These are phyloP conservation scores for Pseudotriccus pelzelni DNA, from an alignment of 2,797 vertebrate genomes.

Conservation along the genomic window DNA sequence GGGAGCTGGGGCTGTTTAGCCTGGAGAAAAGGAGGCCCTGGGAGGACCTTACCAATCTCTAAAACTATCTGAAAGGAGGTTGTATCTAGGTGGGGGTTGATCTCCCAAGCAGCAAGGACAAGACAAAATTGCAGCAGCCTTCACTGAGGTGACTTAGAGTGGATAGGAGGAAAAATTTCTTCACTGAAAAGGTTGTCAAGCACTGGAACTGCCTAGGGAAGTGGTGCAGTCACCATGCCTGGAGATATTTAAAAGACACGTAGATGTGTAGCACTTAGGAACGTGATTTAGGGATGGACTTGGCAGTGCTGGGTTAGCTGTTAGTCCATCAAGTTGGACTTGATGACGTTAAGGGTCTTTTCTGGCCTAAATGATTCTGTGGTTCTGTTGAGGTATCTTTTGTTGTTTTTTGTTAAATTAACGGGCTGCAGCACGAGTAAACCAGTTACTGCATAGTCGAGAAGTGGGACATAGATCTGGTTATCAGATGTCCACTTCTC, in stretches of 20 bases:
- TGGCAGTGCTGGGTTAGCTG: background rate
- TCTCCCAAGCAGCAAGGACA: background rate
- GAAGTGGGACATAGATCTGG: background rate
- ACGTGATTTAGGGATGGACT: background rate
- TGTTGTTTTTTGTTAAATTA: background rate
- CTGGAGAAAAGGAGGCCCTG: background rate
- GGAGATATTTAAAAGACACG: background rate
- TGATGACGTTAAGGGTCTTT: background rate
- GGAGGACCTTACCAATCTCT: background rate
- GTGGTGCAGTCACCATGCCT: background rate
- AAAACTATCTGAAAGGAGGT: background rate
- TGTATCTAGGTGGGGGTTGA: background rate
- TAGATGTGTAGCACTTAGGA: background rate
- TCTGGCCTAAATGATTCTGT: background rate
- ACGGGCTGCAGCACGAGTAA: background rate
- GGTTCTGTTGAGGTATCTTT: background rate
- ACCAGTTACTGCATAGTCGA: background rate
- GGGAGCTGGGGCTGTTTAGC: background rate
- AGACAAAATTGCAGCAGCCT: background rate
- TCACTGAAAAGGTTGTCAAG: background rate
- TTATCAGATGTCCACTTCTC: background rate
- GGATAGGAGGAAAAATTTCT: background rate
- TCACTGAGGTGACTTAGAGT: background rate
- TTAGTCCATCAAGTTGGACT: background rate
- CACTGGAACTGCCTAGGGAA: background rate